Evolutionary conservation across 2,888 invertebrate genomes (phyloP).

Genomic region (Lissonota sp.): DNA sequence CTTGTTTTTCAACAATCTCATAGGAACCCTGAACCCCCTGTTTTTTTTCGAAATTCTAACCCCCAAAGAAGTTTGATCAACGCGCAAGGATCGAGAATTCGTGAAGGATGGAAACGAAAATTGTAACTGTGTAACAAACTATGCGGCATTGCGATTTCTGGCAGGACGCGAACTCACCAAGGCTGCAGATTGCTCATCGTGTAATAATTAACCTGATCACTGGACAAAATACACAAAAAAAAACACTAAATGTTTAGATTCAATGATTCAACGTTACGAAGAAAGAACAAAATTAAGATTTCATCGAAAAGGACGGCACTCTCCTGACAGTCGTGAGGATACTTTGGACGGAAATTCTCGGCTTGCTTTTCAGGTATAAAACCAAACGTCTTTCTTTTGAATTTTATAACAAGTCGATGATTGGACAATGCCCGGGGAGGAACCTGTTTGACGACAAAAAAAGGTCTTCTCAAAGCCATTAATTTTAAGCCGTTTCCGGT

Average conservation of each 20-base stretch:
- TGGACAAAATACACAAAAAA: background rate
- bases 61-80: no score
- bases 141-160: no score
- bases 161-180: slow-evolving; percentile 44
- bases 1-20: no score
- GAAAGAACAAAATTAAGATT: background rate
- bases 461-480: slow-evolving; percentile 24
- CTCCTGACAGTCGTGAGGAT: slow-evolving; percentile 9
- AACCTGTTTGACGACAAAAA: background rate
- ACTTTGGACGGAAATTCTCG: slow-evolving; percentile 50
- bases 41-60: no score
- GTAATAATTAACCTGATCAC: slow-evolving; percentile 18
- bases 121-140: no score
- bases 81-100: no score
- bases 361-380: slow-evolving; percentile 19
- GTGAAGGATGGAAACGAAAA: no score
- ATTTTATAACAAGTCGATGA: slow-evolving; percentile 21
- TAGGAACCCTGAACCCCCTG: no score
- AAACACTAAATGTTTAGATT: slow-evolving; percentile 13
- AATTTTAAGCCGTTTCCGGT: background rate
- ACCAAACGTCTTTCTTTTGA: slow-evolving; percentile 67
- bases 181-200: slow-evolving; percentile 41
- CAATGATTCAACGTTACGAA: slow-evolving; percentile 3
- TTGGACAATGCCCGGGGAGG: slow-evolving; percentile 33
- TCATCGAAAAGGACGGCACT: slow-evolving; percentile 3